These are phyloP conservation scores for Hirtodrosophila trivittata DNA, from an alignment of 2,888 invertebrate species.

Conservation along the genomic window DNA sequence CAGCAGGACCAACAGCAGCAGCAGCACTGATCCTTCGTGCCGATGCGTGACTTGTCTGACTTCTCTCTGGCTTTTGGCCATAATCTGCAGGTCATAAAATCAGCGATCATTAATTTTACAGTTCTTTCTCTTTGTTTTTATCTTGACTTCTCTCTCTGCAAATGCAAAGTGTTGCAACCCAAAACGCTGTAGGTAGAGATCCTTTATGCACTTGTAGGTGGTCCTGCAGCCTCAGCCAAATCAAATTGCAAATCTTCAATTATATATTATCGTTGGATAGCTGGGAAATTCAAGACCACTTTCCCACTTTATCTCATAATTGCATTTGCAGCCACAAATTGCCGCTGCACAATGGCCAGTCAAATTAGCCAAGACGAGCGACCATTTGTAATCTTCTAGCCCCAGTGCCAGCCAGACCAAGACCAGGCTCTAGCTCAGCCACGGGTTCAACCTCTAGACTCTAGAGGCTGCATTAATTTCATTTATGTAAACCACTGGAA, in stretches of 20 bases:
- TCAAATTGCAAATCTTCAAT: conserved; percentile 66
- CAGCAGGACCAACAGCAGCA: conserved; percentile 44
- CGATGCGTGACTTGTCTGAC: conserved; percentile 62
- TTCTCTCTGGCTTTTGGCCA: conserved; percentile 33
- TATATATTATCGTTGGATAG: conserved; percentile 23
- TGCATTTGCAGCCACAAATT: conserved; percentile 62
- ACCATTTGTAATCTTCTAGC: conserved; percentile 66
- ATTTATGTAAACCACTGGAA: conserved; percentile 75
- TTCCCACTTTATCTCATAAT: conserved; percentile 79
- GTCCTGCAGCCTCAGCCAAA: conserved; percentile 44
- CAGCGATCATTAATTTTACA: conserved; percentile 76
- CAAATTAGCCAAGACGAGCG: conserved; percentile 66
- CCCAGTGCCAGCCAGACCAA: conserved; percentile 10
- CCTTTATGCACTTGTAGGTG: conserved; percentile 44
- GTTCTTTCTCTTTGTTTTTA: conserved; percentile 33
- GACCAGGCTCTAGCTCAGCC: conserved; percentile 2
- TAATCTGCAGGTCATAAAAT: conserved; percentile 77
- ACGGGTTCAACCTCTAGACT: not conserved
- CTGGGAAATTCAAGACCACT: conserved; percentile 46
- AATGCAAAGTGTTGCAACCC: conserved; percentile 56
- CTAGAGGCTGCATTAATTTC: conserved; percentile 70
- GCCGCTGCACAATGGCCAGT: conserved; percentile 38
- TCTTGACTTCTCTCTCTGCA: conserved; percentile 21
- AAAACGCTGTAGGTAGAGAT: conserved; percentile 1
- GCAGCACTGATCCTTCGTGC: conserved; percentile 23